Percentiles rank a stretch among this genome's conserved stretches.
Conservation (phyloP, 1,140 invertebrate species). For the Conus betulinus region DNA sequence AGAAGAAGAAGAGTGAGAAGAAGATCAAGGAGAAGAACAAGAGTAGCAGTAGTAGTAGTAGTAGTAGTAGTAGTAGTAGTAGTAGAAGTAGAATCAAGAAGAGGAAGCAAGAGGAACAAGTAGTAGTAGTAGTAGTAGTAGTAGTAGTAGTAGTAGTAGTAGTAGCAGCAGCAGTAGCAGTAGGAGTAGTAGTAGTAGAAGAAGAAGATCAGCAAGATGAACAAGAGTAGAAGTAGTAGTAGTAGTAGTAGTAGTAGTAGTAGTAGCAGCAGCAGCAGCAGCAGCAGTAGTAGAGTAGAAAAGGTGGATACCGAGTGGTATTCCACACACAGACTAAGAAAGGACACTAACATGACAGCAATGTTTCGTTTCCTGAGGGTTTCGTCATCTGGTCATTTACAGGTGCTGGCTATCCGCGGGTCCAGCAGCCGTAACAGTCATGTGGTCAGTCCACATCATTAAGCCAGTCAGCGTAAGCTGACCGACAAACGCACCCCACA, state of each 20-base stretch:
- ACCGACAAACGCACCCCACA: too few relatives aligned
- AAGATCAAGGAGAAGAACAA: too few relatives aligned
- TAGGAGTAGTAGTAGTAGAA: not conserved
- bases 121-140: conserved; percentile 30
- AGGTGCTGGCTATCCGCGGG: not conserved
- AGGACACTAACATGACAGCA: not conserved
- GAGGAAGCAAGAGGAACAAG: not conserved
- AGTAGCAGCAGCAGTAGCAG: conserved; percentile 27
- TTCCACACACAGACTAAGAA: conserved; percentile 6
- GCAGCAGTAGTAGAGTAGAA: conserved; percentile 23
- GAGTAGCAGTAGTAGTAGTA: not conserved
- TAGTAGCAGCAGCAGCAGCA: not conserved
- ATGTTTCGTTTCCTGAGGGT: not conserved
- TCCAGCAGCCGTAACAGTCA: not conserved
- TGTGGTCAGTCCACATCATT: too few relatives aligned
- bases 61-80: conserved; percentile 35
- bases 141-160: conserved; percentile 20
- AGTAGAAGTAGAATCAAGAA: not conserved
- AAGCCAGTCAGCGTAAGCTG: too few relatives aligned
- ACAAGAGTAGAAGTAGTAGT: conserved; percentile 28
- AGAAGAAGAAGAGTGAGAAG: too few relatives aligned
- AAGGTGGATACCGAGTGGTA: not conserved
- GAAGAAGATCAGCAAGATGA: not conserved
- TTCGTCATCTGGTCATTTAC: conserved; percentile 3
- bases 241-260: not conserved